Evolutionary conservation across 2,797 vertebrate genomes (phyloP).

Genomic region (Sebastes kiyomatsui): DNA sequence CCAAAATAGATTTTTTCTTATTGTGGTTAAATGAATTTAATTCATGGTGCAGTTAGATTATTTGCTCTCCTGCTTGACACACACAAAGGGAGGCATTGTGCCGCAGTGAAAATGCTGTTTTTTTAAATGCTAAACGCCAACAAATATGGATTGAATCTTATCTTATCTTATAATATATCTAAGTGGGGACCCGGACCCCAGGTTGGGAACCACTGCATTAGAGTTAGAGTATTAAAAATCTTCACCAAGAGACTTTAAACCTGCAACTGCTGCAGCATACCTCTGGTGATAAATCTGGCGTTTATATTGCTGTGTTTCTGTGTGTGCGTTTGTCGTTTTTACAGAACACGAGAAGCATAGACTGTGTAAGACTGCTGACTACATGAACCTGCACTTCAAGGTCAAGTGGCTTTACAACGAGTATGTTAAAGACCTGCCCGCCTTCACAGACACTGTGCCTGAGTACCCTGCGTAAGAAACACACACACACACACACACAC

Average conservation of each 20-base stretch:
- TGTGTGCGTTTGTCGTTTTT: background rate
- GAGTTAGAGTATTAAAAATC: background rate
- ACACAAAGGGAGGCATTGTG: no score
- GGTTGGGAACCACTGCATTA: background rate
- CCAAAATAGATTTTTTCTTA: no score
- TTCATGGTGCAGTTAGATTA: no score
- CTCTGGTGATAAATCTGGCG: background rate
- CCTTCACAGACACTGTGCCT: constrained; percentile 86
- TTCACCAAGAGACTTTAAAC: background rate
- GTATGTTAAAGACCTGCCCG: constrained; percentile 89
- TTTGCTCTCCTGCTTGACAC: no score
- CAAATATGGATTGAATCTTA: no score
- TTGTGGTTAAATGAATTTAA: no score
- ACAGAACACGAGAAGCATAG: constrained; percentile 94
- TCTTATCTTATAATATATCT: no score
- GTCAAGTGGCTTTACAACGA: constrained; percentile 98
- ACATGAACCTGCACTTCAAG: constrained; percentile 99
- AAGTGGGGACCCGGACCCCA: no score
- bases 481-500: background rate
- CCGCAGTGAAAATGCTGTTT: no score
- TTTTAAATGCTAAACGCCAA: no score
- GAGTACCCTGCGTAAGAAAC: constrained; percentile 92
- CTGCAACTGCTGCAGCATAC: background rate
- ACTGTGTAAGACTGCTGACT: constrained; percentile 93
- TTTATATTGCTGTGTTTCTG: background rate